phyloP scores from a whole-genome alignment of 2,888 invertebrate genomes.

The Unio delphinus region DNA sequence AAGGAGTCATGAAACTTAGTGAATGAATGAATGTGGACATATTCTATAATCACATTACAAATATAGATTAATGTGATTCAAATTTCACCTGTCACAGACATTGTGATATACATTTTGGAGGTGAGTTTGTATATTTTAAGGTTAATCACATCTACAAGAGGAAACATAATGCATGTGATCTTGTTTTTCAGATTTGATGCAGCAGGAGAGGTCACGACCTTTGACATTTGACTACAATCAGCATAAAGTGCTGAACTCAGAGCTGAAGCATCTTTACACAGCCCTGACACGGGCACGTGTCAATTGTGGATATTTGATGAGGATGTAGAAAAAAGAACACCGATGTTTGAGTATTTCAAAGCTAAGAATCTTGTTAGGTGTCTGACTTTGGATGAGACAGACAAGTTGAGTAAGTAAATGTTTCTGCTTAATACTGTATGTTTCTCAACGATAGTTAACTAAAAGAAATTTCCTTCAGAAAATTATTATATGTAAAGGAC shows the following conservation, averaged over 20 bases:
- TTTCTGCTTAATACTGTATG: not conserved
- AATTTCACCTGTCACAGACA: too few relatives aligned
- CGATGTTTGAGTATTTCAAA: constrained; percentile 66
- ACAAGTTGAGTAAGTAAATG: constrained; percentile 27
- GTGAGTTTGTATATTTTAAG: too few relatives aligned
- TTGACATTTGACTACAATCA: constrained; percentile 56
- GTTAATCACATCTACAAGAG: too few relatives aligned
- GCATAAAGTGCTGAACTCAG: constrained; percentile 64
- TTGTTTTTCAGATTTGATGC: constrained; percentile 43
- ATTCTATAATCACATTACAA: too few relatives aligned
- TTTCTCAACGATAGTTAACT: too few relatives aligned
- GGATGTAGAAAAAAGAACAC: constrained; percentile 52
- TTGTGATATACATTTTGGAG: too few relatives aligned
- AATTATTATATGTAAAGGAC: too few relatives aligned
- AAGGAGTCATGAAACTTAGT: too few relatives aligned
- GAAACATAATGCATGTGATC: too few relatives aligned
- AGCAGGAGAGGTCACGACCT: constrained; percentile 48
- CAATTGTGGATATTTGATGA: constrained; percentile 68
- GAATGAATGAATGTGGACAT: too few relatives aligned
- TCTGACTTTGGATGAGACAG: constrained; percentile 16
- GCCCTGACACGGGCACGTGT: constrained; percentile 63
- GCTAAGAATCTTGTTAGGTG: constrained; percentile 47
- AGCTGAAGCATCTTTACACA: constrained; percentile 65
- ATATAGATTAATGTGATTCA: too few relatives aligned
- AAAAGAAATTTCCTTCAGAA: too few relatives aligned